Base-by-base conservation (phyloP, 2,113 vertebrate species). In the Epinephelus fuscoguttatus region DNA sequence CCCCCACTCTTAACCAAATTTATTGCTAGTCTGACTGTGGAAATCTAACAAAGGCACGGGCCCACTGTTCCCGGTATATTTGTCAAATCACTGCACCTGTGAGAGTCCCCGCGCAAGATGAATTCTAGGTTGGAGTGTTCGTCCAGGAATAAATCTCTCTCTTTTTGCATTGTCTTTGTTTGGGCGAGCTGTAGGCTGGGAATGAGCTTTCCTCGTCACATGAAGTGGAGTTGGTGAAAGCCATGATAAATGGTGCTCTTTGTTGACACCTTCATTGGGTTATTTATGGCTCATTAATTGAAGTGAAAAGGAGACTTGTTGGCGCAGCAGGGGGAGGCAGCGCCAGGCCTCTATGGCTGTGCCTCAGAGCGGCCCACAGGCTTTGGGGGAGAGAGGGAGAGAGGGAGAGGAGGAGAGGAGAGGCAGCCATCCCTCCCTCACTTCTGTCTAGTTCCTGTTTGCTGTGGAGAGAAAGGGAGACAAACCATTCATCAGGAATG, bases 241-340 rank as follows among this genome's bases (percentile, higher is more conserved):
- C 94, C 93, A 92, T 97, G 98, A 99, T 98, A 96, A 98, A 99
- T 99, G 96, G 95, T 91, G 89, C 94, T 96, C 96, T 96, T 96
- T 96, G 97, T 97, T 98, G 97, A 99, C 97, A 97, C 97, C 97
- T 98, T 98, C 97, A 98, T 98, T 95, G 95, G 96, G 97, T 98
- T 99, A 98, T 99, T 99, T 99, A 98, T 99, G 98, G 98, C 97
- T 98, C 97, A 97, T 98, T 99, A 99, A 98, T 98, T 97, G 97
- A 97, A 97, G 96, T 92, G 72, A 97, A 97, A 96, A 96, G 95
- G 95, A 96, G 96, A 95, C 96, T 97, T 97, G 96, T 97, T 96
- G 96, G 95, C 95, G 25, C 96, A 96, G 97, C 95, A 84, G 96
- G 96, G 94, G 94, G 95, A 95, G 93, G 92, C 81, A 60, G 74